Base-by-base conservation (phyloP, 2,797 vertebrate species). In the Acridotheres tristis region DNA sequence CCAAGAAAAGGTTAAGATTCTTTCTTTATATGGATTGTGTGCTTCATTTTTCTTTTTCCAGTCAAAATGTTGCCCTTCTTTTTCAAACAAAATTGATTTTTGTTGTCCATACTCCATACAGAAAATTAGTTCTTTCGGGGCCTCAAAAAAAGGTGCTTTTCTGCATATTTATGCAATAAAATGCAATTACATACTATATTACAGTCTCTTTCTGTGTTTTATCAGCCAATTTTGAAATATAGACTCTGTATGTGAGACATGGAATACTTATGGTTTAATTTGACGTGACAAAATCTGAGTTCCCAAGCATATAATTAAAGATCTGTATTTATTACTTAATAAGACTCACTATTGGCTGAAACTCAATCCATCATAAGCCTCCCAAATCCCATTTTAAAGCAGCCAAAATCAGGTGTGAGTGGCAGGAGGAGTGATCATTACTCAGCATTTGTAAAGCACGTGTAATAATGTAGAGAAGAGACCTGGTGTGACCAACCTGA, bases 401-500 rank as follows among this genome's bases (percentile, higher is more conserved):
- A 84, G 53, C 29, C 67, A 71, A 84, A 79, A 73, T 36, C 58
- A 81, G 17, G 38, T 57, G 32, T 63, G 29, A 85, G 65, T 38
- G 38, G 65, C 72, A 96, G 80, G 54, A 50, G 93, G 26, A 90
- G 59, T 6, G 42, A 66, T 48, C n/a, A 29, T 76, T 83, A 47
- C 29, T 66, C 36, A 90, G 67, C 48, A 91, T 59, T 80, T 65
- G 36, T 84, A 75, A 73, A 92, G 74, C 30, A 65, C 1, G 0
- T 30, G 20, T 42, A 90, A 45, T 36, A 79, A 43, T 1, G 1
- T 42, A 80, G 16, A 73, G 68, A 88, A 95, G 84, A 80, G 71
- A 40, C 62, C 85, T 29, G 63, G 73, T 58, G 48, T 83, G 80
- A 96, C 98, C 97, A 95, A 99, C 99, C 99, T 99, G 99, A 14